Evolutionary conservation across 2,113 vertebrate species (phyloP).

Genomic region (Pampusana beccarii): DNA sequence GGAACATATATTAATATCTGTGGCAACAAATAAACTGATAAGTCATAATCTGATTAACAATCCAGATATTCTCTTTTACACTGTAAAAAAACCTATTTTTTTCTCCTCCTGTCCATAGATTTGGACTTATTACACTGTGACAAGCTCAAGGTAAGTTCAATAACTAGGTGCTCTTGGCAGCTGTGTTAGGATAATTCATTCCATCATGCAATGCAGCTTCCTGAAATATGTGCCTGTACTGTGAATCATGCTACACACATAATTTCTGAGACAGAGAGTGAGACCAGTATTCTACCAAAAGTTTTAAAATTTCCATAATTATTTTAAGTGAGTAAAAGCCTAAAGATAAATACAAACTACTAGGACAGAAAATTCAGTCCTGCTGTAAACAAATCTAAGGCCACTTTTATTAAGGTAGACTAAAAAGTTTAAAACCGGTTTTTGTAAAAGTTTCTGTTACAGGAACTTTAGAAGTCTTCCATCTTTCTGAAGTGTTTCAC

Average conservation of each 20-base stretch:
- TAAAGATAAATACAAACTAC: neutral
- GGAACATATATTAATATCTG: neutral
- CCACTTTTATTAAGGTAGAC: fast-evolving
- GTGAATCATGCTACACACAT: neutral
- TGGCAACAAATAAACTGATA: neutral
- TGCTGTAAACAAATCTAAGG: neutral
- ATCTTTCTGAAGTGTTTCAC: neutral
- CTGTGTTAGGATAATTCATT: neutral
- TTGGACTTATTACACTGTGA: neutral
- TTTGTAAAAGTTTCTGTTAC: neutral
- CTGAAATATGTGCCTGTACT: neutral
- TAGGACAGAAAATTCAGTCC: neutral
- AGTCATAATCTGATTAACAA: neutral
- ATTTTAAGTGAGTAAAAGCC: neutral
- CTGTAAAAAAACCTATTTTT: neutral
- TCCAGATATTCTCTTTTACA: neutral
- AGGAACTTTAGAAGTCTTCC: neutral
- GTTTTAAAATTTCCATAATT: neutral
- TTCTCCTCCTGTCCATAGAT: fast-evolving
- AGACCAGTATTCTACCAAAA: neutral
- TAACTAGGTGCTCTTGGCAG: neutral
- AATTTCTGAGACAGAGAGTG: neutral
- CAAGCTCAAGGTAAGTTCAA: neutral
- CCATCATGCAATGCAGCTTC: neutral
- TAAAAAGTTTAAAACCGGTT: neutral